phyloP scores from a whole-genome alignment of 2,113 vertebrate species.

The Sterrhoptilus dennistouni region DNA sequence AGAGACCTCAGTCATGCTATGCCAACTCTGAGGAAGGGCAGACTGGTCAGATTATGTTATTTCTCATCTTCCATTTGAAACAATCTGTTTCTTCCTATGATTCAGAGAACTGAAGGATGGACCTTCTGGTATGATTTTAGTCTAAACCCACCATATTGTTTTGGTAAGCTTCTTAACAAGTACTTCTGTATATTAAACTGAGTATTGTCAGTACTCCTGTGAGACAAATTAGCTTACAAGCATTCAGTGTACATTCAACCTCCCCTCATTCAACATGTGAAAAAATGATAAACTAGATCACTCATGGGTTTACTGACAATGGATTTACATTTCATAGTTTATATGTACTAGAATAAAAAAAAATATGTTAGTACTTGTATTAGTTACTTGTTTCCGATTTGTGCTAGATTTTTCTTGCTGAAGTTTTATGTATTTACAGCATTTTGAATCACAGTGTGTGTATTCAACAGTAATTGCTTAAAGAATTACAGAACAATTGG shows the following conservation, averaged over 20 bases:
- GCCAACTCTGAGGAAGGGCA: neutral
- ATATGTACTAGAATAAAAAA: conserved; percentile 37
- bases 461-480: conserved; percentile 38
- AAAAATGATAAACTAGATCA: neutral
- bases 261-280: neutral
- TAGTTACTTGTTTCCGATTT: conserved; percentile 30
- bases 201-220: neutral
- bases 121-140: neutral
- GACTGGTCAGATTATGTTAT: neutral
- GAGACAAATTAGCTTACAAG: neutral
- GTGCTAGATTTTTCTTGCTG: conserved; percentile 21
- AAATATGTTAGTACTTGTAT: neutral
- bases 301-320: neutral
- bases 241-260: neutral
- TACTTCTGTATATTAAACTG: neutral
- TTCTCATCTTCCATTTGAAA: neutral
- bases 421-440: conserved; percentile 1
- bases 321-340: conserved; percentile 14
- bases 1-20: neutral
- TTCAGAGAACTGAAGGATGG: neutral
- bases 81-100: conserved; percentile 24
- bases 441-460: conserved; percentile 28
- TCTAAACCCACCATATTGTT: neutral
- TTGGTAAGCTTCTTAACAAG: conserved; percentile 9
- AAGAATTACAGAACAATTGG: conserved; percentile 58